Evolutionary conservation across 1,140 invertebrate species (phyloP).

Genomic region (Neodiprion fabricii): DNA sequence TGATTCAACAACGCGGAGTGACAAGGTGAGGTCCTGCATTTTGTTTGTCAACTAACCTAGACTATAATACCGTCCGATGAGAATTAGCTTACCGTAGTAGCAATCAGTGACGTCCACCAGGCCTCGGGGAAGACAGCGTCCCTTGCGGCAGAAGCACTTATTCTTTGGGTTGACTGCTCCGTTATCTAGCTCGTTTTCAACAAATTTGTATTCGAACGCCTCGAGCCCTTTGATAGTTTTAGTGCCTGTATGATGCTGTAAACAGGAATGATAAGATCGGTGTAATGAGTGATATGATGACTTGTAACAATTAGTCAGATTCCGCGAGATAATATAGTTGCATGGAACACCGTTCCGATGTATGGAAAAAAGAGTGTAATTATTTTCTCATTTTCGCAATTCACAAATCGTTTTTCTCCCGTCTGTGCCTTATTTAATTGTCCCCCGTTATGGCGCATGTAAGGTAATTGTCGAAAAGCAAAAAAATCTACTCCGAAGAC

Average conservation of each 20-base stretch:
- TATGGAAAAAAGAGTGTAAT: background rate
- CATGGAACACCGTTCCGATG: background rate
- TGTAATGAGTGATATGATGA: constrained; percentile 14
- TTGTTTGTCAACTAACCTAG: too few relatives aligned
- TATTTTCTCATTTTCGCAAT: too few relatives aligned
- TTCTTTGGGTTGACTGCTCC: constrained; percentile 73
- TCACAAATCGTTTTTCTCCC: too few relatives aligned
- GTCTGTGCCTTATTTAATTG: too few relatives aligned
- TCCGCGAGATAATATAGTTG: background rate
- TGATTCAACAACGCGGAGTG: too few relatives aligned
- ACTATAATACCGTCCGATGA: too few relatives aligned
- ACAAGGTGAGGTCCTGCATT: too few relatives aligned
- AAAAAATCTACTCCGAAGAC: too few relatives aligned
- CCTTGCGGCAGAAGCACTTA: constrained; percentile 78
- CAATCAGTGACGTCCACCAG: constrained; percentile 80
- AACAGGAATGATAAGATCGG: constrained; percentile 34
- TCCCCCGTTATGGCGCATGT: too few relatives aligned
- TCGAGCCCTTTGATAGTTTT: constrained; percentile 65
- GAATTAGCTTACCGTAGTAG: constrained; percentile 70
- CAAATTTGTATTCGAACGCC: constrained; percentile 73
- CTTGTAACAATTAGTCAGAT: constrained; percentile 17
- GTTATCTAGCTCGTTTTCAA: constrained; percentile 78
- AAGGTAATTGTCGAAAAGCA: too few relatives aligned
- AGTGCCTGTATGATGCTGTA: constrained; percentile 67
- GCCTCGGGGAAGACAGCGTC: constrained; percentile 72